Evolutionary conservation across 2,888 invertebrate species (phyloP).

Genomic region (Polydesmus complanatus): DNA sequence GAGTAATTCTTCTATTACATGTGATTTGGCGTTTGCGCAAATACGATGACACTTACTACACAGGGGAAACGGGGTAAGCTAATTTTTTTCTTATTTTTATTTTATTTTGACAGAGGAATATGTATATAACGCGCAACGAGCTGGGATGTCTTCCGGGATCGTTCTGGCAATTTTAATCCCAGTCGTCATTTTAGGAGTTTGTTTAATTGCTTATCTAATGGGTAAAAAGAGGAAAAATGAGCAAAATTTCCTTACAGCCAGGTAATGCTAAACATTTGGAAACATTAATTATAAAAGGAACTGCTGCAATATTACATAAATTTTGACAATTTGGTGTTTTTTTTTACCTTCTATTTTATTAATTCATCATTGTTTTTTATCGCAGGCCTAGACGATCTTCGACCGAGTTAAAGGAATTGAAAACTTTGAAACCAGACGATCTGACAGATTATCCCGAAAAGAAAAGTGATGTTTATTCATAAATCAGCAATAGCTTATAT

Average conservation of each 20-base stretch:
- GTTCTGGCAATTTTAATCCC: slow-evolving; percentile 62
- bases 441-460: neutral
- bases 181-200: slow-evolving; percentile 30
- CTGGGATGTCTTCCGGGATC: slow-evolving; percentile 62
- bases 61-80: slow-evolving; percentile 44
- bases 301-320: no score
- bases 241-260: no score
- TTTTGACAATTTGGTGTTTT: no score
- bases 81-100: neutral
- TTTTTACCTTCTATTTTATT: no score
- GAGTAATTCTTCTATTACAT: slow-evolving; percentile 11
- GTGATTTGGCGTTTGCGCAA: slow-evolving; percentile 26
- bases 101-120: slow-evolving; percentile 39
- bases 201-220: slow-evolving; percentile 15
- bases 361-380: no score
- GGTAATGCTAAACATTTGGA: no score
- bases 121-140: slow-evolving; percentile 60
- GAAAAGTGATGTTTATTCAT: neutral
- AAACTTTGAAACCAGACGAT: neutral
- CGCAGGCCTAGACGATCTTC: neutral
- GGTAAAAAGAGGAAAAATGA: slow-evolving; percentile 3
- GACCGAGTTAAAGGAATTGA: slow-evolving; percentile 1
- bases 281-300: no score
- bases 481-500: no score
- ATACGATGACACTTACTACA: slow-evolving; percentile 69